Evolutionary conservation across 1,140 invertebrate genomes (phyloP), one percentile per base, ranked within the genome.

Genomic region (Drosophila tani): DNA sequence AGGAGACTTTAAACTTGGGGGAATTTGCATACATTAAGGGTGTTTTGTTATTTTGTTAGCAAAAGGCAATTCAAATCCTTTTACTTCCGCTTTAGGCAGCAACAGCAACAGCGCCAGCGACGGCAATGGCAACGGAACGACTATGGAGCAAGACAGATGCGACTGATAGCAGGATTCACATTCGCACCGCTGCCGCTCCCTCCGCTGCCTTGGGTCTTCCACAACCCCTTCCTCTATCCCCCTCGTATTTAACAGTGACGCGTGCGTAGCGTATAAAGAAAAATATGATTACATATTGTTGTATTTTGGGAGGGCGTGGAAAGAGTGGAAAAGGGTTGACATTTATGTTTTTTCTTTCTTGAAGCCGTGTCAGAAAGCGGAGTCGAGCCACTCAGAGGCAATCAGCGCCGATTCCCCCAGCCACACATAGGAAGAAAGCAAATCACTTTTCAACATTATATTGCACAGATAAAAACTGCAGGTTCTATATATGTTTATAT

Each of bases 201-300:
- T 0, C 45, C 14, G 19, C 11, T 19, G 24, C n/a, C 53, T 3
- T 50, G 9, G 38, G 15, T 8, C 24, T 32, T 24, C 24, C 50
- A 45, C 49, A 38, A 12, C 49, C 32, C 45, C 46, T 17, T 24
- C 35, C 68, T 9, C 40, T 17, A 46, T 58, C n/a, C 40, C 32
- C 53, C 32, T 21, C 53, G 43, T 46, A 50, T 60, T 63, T 55
- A 70, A 62, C 55, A 35, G 51, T 53, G 55, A 85, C 64, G 80
- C 84, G 77, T 81, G 84, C 69, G 82, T 81, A 35, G 82, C 77
- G 71, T 65, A 79, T 63, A 76, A 81, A 88, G 71, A 79, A 81
- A 86, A 81, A 81, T 88, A 87, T 87, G 84, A 87, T 87, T 88
- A 87, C 84, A 83, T 87, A 87, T 87, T 87, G 83, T 81, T 76